Base-by-base conservation (phyloP, 2,113 vertebrate species). In the Oryzias javanicus region DNA sequence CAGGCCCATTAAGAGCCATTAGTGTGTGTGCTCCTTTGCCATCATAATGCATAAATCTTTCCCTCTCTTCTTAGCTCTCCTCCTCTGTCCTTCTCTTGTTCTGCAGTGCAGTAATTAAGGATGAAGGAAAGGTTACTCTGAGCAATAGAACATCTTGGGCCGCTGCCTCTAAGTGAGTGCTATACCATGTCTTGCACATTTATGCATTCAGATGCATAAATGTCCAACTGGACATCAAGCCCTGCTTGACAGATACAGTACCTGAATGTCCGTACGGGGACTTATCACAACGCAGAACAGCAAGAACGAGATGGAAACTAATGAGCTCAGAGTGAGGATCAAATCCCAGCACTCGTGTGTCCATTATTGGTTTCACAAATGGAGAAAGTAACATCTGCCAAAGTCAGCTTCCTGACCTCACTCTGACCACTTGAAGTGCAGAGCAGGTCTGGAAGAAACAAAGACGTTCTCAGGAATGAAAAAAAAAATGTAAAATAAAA, bases 1-100 rank as follows among this genome's bases (percentile, higher is more conserved):
- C 91, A 84, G 89, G 92, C 91, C 94, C 94, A 96, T 96, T 97
- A 98, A 92, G 84, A 91, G 76, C 88, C 85, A 89, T 93, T 93
- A 90, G 85, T 66, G 76, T 79, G 80, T 82, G 80, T 81, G 82
- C 78, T 81, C 74, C 78, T 86, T 79, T 83, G 78, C 83, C 83
- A 74, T 85, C 80, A 85, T 84, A 82, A 83, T 80, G 80, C 86
- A 89, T 89, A 89, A 89, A 88, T 89, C 84, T 88, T 70, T 81
- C 67, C 70, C 76, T 71, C 70, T 79, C 67, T 53, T 60, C 82
- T 71, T 64, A 64, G 20, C 49, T 66, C 48, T 79, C 57, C 65
- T 53, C 35, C 59, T 81, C 59, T 67, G 57, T 79, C 76, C 64
- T 71, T 78, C 76, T 80, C 72, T 74, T 79, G 74, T 81, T 80